Evolutionary conservation across 2,113 vertebrate species (phyloP).

Genomic region (Oreotragus oreotragus): DNA sequence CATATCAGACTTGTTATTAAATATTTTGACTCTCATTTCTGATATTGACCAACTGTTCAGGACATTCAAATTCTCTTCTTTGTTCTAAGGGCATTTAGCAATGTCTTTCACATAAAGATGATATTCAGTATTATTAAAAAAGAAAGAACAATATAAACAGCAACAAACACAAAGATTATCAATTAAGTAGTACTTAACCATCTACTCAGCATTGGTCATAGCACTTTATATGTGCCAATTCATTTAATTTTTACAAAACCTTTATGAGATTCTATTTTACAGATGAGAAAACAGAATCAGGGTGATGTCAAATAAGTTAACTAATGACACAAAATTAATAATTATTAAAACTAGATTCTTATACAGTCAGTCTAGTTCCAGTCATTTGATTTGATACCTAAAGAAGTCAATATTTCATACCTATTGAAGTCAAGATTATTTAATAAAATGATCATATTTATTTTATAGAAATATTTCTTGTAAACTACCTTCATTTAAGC

Average conservation of each 20-base stretch:
- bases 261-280: not conserved
- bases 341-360: not conserved
- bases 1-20: not conserved
- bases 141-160: not conserved
- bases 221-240: not conserved
- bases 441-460: not conserved
- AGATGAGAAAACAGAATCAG: not conserved
- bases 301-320: not conserved
- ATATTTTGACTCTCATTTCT: slow-evolving; percentile 1
- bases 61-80: not conserved
- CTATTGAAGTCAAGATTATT: not conserved
- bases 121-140: not conserved
- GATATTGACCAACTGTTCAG: not conserved
- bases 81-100: not conserved
- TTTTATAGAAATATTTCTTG: not conserved
- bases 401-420: not conserved
- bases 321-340: not conserved
- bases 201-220: not conserved
- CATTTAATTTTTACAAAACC: not conserved
- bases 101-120: not conserved
- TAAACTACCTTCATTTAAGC: not conserved
- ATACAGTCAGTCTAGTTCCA: not conserved
- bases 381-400: not conserved
- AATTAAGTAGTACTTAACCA: not conserved
- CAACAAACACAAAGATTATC: not conserved